Evolutionary conservation across 1,140 invertebrate genomes (phyloP).

Genomic region (Drosophila athabasca): DNA sequence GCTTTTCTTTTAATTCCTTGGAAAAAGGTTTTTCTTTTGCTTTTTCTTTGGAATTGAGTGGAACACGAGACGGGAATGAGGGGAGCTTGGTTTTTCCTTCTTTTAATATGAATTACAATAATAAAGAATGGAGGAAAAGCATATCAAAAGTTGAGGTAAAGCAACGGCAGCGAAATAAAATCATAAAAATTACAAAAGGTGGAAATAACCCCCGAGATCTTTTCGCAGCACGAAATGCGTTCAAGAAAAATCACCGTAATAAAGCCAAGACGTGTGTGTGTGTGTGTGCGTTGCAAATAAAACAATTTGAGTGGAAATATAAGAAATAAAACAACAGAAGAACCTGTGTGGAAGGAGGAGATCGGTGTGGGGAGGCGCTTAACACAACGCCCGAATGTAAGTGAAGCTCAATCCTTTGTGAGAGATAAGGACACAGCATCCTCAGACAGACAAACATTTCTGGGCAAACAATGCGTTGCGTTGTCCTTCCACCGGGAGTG

Average conservation of each 20-base stretch:
- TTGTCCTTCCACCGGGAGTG: constrained; percentile 20
- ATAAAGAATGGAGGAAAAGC: constrained; percentile 64
- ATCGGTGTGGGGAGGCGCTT: constrained; percentile 45
- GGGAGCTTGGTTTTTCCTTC: background rate
- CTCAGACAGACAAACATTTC: constrained; percentile 39
- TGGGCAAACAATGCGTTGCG: constrained; percentile 57
- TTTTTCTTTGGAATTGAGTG: no score
- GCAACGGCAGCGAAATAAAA: constrained; percentile 60
- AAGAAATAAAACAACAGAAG: constrained; percentile 75
- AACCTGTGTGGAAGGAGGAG: constrained; percentile 13
- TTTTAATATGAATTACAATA: constrained; percentile 77
- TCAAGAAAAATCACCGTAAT: constrained; percentile 80
- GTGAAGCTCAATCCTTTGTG: constrained; percentile 73
- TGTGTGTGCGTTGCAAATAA: constrained; percentile 63
- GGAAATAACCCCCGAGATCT: constrained; percentile 52
- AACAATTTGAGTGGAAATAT: constrained; percentile 82
- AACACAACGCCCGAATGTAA: constrained; percentile 64
- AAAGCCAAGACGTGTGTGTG: constrained; percentile 55
- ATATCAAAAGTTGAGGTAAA: constrained; percentile 49
- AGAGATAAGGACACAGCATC: constrained; percentile 11
- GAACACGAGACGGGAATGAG: no score
- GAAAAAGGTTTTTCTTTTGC: constrained; percentile 57
- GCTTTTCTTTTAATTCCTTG: constrained; percentile 72
- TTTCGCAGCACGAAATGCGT: constrained; percentile 59
- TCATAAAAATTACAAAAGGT: constrained; percentile 83